Percentiles rank a stretch among this genome's conserved stretches.
Conservation (phyloP, 2,888 invertebrate genomes). For the Corbicula japonica region DNA sequence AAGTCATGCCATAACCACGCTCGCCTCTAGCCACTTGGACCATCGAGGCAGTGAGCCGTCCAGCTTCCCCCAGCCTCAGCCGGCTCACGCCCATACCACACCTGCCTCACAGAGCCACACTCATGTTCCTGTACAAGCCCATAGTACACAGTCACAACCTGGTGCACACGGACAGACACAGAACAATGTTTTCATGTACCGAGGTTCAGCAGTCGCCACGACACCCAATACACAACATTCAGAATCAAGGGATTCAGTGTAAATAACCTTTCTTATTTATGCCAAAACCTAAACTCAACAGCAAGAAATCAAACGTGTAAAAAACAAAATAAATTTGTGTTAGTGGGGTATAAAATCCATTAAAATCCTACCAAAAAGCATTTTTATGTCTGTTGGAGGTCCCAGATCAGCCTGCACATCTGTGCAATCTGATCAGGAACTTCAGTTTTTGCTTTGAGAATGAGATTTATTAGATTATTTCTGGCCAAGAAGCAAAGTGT, state of each 20-base stretch:
- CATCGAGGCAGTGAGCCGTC: slow-evolving; percentile 43
- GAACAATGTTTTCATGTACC: slow-evolving; percentile 47
- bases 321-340: no score
- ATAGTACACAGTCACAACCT: slow-evolving; percentile 41
- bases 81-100: slow-evolving; percentile 51
- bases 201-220: slow-evolving; percentile 12
- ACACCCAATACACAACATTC: slow-evolving; percentile 29
- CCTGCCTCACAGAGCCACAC: slow-evolving; percentile 35
- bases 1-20: slow-evolving; percentile 47
- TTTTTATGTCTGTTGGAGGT: no score
- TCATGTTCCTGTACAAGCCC: slow-evolving; percentile 38
- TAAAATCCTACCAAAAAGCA: no score
- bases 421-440: no score
- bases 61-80: slow-evolving; percentile 63
- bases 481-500: no score
- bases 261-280: no score
- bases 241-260: slow-evolving; percentile 56
- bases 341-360: no score
- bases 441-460: no score
- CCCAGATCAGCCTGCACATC: no score
- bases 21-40: slow-evolving; percentile 32
- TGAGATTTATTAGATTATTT: no score
- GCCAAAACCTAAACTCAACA: no score
- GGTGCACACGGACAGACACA: slow-evolving; percentile 55
- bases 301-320: no score